Evolutionary conservation across 2,113 vertebrate genomes (phyloP).

Genomic region (Leuciscus idus): DNA sequence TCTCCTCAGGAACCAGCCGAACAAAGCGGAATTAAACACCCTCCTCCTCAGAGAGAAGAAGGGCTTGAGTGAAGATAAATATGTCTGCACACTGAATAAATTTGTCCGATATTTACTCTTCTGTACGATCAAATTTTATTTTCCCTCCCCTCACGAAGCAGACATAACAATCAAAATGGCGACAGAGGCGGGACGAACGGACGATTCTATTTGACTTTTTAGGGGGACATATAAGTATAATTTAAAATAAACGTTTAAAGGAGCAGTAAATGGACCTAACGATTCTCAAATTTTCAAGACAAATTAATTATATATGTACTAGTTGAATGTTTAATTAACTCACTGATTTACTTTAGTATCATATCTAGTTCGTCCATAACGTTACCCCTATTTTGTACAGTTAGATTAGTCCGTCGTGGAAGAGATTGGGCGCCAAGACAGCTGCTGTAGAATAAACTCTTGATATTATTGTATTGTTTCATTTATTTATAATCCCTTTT

Average conservation of each 20-base stretch:
- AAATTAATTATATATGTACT: accelerated
- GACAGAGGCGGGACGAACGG: slow-evolving; percentile 74
- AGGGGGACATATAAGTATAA: background rate
- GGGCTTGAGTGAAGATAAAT: slow-evolving; percentile 18
- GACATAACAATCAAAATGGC: slow-evolving; percentile 82
- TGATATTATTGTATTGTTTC: background rate
- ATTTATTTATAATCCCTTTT: background rate
- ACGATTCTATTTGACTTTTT: slow-evolving; percentile 55
- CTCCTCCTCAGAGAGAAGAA: slow-evolving; percentile 66
- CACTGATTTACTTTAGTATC: background rate
- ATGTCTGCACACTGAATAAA: background rate
- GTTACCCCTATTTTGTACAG: background rate
- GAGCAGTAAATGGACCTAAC: background rate
- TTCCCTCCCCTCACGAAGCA: slow-evolving; percentile 55
- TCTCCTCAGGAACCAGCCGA: slow-evolving; percentile 53
- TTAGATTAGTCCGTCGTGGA: slow-evolving; percentile 61
- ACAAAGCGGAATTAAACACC: slow-evolving; percentile 39
- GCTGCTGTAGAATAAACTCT: background rate
- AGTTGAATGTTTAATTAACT: background rate
- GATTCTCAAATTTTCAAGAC: background rate
- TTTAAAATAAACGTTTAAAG: background rate
- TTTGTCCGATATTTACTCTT: background rate
- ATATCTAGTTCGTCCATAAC: too few species aligned
- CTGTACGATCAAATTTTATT: slow-evolving; percentile 30
- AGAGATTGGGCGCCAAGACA: slow-evolving; percentile 72